Evolutionary conservation across 2,888 invertebrate species (phyloP).

Genomic region (Protophormia terraenovae): DNA sequence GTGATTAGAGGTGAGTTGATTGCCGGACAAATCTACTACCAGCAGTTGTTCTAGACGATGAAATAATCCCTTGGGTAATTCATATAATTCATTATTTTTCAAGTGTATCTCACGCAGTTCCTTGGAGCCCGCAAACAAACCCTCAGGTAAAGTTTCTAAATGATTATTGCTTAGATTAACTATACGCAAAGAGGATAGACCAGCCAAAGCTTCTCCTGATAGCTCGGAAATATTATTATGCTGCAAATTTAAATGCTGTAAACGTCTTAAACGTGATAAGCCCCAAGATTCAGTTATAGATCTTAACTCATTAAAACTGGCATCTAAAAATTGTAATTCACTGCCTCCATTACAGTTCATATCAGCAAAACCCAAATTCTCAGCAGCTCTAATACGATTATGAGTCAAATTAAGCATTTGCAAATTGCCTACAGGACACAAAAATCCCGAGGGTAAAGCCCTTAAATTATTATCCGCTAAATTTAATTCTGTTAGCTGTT

Average conservation of each 20-base stretch:
- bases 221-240: slow-evolving; percentile 92
- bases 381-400: slow-evolving; percentile 90
- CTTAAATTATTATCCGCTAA: slow-evolving; percentile 92
- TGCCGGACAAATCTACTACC: slow-evolving; percentile 91
- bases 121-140: slow-evolving; percentile 90
- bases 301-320: slow-evolving; percentile 90
- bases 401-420: slow-evolving; percentile 92
- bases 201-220: slow-evolving; percentile 89
- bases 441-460: slow-evolving; percentile 88
- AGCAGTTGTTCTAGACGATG: slow-evolving; percentile 91
- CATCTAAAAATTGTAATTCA: slow-evolving; percentile 89
- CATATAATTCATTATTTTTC: slow-evolving; percentile 91
- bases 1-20: slow-evolving; percentile 91
- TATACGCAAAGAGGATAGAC: slow-evolving; percentile 89
- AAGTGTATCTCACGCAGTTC: slow-evolving; percentile 92
- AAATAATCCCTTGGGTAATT: slow-evolving; percentile 91
- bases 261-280: slow-evolving; percentile 87
- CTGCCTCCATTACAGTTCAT: slow-evolving; percentile 85
- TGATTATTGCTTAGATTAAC: slow-evolving; percentile 94
- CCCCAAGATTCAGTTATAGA: slow-evolving; percentile 88
- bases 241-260: slow-evolving; percentile 90
- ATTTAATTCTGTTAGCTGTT: slow-evolving; percentile 90
- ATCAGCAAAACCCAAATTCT: slow-evolving; percentile 87
- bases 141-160: slow-evolving; percentile 90
- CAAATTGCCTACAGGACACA: slow-evolving; percentile 90